phyloP scores from a whole-genome alignment of 2,113 vertebrate species.

The Conger conger region DNA sequence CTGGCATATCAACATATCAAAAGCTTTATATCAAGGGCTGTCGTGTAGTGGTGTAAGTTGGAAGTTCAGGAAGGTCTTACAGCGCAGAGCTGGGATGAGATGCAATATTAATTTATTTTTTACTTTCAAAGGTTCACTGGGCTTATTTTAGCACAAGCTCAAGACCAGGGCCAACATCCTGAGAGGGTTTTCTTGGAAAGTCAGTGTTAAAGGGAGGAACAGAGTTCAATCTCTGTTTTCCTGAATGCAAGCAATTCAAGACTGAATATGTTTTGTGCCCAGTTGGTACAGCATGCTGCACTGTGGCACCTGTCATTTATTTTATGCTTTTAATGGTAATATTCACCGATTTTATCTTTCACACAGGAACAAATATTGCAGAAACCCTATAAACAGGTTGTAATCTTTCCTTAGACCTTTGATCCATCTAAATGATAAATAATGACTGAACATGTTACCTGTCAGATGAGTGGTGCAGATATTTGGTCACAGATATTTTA shows the following conservation, averaged over 20 bases:
- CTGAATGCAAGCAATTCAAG: conserved; percentile 11
- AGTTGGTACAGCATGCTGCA: neutral
- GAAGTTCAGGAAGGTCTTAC: neutral
- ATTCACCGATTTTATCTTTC: neutral
- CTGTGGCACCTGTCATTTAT: neutral
- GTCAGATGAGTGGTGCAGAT: neutral
- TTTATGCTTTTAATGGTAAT: neutral
- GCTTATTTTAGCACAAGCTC: conserved; percentile 12
- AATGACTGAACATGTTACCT: neutral
- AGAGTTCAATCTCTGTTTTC: neutral
- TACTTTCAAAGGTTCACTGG: neutral
- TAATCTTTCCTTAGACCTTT: neutral
- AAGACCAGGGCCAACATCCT: neutral
- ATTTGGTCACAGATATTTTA: neutral
- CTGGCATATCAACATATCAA: neutral
- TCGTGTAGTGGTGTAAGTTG: neutral
- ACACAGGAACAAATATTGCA: neutral
- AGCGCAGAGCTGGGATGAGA: conserved; percentile 2
- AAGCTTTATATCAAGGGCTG: neutral
- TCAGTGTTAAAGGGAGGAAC: neutral
- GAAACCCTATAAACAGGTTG: neutral
- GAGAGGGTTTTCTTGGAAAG: neutral
- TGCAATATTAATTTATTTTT: conserved; percentile 24
- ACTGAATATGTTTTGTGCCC: neutral
- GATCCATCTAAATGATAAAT: neutral